Base-by-base conservation (phyloP, 2,888 invertebrate species). In the Megalurothrips usitatus region DNA sequence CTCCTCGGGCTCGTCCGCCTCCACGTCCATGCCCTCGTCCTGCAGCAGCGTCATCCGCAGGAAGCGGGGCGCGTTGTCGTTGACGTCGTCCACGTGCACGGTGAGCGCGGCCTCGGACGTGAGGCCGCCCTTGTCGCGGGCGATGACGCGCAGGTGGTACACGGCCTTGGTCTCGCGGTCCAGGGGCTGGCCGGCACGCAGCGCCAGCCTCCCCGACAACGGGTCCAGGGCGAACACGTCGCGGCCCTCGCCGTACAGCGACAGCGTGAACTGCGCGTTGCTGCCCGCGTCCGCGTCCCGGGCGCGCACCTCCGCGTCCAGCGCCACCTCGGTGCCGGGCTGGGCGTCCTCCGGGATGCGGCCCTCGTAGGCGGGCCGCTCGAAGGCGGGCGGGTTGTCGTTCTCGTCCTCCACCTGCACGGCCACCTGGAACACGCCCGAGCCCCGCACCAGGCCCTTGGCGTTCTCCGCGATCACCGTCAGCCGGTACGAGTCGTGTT, bases 321-420 rank as follows among this genome's bases (percentile, higher is more conserved):
- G 88, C 83, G 90, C 90, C 0, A 96, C 91, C 86, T 93, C 92
- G 0, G 93, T 92, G 11, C 92, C 92, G 68, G 89, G 88, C 14
- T 88, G 88, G 49, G 94, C 92, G 86, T 97, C 96, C 88, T 97
- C 97, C 78, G 89, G 88, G 23, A 97, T 92, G 82, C 90, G 89
- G 0, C 95, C 95, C 84, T 94, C 93, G 86, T 96, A 97, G 0
- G 89, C 86, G 0, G 90, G 86, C 17, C 90, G 87, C 83, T 93
- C 92, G 86, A 97, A 97, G 82, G 91, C 87, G 0, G 97, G 97
- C 6, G 95, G 90, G 85, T 96, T 96, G 85, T 96, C 96, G 85
- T 96, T 96, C 82, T 94, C 94, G 85, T 96, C 96, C 82, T 94
- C 94, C 0, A 96, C 94, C 81, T 92, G 89, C 49, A 96, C 90